Percentiles rank a stretch among this genome's conserved stretches.
These are phyloP conservation scores for Lethenteron camtschaticum DNA, from an alignment of 2,113 vertebrate species.

Conservation along the genomic window DNA sequence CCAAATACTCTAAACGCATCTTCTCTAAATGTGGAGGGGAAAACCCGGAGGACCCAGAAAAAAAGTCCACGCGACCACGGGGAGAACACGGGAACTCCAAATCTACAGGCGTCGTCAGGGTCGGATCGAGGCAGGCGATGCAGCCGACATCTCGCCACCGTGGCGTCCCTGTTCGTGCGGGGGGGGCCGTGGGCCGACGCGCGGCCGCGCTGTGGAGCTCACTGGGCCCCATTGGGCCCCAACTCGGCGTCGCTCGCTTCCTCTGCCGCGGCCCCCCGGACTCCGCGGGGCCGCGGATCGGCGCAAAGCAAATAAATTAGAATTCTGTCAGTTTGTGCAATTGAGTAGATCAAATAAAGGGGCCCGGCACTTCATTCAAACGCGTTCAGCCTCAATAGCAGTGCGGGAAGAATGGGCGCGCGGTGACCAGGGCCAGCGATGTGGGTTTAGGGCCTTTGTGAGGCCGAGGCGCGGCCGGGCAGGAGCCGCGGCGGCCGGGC, in stretches of 20 bases:
- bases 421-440: constrained; percentile 5
- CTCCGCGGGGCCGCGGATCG: too few relatives aligned
- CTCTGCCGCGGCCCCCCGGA: too few relatives aligned
- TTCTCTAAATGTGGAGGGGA: too few relatives aligned
- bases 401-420: constrained; percentile 1
- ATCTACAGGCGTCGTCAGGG: too few relatives aligned
- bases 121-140: background rate
- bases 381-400: constrained; percentile 4
- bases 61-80: too few relatives aligned
- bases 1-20: too few relatives aligned
- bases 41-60: too few relatives aligned
- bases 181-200: background rate
- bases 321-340: constrained; percentile 6
- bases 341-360: constrained; percentile 6
- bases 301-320: constrained; percentile 5
- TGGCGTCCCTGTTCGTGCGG: background rate
- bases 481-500: background rate
- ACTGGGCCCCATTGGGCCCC: background rate
- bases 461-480: background rate
- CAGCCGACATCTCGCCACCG: background rate
- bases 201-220: background rate
- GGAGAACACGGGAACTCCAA: too few relatives aligned
- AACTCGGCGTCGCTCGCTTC: background rate
- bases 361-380: constrained; percentile 6
- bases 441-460: constrained; percentile 2